These are phyloP conservation scores for Lasioglossum pauxillum DNA, from an alignment of 2,888 invertebrate genomes.

Conservation along the genomic window DNA sequence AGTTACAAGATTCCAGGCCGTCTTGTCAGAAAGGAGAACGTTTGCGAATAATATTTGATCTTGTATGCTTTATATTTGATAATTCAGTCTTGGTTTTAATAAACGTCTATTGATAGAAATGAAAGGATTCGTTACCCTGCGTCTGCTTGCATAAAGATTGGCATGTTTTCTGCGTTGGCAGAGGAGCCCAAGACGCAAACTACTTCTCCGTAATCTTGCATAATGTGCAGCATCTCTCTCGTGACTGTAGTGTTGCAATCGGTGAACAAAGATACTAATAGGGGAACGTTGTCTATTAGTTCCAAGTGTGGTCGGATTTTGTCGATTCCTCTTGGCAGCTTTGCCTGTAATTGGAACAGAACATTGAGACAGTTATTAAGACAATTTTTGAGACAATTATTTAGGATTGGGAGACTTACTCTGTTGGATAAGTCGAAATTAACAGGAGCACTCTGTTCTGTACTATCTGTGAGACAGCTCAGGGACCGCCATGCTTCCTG, in stretches of 20 bases:
- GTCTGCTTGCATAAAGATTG: slow-evolving; percentile 97
- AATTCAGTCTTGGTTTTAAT: slow-evolving; percentile 7
- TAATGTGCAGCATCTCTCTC: slow-evolving; percentile 96
- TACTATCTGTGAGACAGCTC: slow-evolving; percentile 94
- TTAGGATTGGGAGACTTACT: slow-evolving; percentile 84
- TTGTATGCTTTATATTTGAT: slow-evolving; percentile 16
- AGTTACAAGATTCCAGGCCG: slow-evolving; percentile 69
- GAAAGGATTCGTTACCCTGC: slow-evolving; percentile 87
- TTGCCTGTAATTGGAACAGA: slow-evolving; percentile 87
- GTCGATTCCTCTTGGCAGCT: slow-evolving; percentile 97
- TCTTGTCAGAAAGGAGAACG: slow-evolving; percentile 49
- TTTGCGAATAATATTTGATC: slow-evolving; percentile 4
- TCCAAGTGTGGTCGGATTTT: slow-evolving; percentile 98
- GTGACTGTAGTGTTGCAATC: slow-evolving; percentile 98
- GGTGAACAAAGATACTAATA: slow-evolving; percentile 98
- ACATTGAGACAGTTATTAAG: background rate
- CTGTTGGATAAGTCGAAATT: slow-evolving; percentile 97
- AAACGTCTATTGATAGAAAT: background rate
- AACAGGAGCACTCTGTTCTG: slow-evolving; percentile 95
- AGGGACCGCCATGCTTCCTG: slow-evolving; percentile 92
- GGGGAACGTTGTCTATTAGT: slow-evolving; percentile 98
- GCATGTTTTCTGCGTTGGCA: slow-evolving; percentile 95
- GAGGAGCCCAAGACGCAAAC: slow-evolving; percentile 97
- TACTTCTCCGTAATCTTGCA: slow-evolving; percentile 98
- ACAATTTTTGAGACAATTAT: background rate